Percentiles rank a stretch among this genome's conserved stretches.
phyloP scores from a whole-genome alignment of 92 coral and sea anemone species.

The Porites divaricata region DNA sequence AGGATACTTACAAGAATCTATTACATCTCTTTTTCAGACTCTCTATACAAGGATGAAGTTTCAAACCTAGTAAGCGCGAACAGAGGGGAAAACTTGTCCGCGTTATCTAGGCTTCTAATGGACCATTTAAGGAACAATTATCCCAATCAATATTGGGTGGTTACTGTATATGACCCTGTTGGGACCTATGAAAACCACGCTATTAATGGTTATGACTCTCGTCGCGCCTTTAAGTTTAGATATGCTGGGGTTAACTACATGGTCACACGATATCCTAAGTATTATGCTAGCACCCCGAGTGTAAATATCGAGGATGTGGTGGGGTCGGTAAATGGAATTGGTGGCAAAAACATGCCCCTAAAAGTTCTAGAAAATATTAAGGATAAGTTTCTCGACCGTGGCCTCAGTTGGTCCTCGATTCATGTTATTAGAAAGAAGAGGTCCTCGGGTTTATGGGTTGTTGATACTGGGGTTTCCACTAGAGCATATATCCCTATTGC shows the following conservation, averaged over 20 bases:
- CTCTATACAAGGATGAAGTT: too few species aligned
- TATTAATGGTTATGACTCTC: not conserved
- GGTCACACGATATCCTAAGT: too few species aligned
- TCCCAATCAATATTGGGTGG: constrained; percentile 16
- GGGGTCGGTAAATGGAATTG: constrained; percentile 8
- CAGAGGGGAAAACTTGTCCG: not conserved
- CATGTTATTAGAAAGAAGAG: not conserved
- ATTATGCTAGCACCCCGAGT: not conserved
- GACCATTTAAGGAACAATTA: not conserved
- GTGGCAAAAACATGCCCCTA: not conserved
- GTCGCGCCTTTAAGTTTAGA: not conserved
- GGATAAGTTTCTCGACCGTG: not conserved
- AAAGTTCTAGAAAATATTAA: not conserved
- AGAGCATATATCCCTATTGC: not conserved
- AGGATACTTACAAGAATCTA: too few species aligned
- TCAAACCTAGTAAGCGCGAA: not conserved
- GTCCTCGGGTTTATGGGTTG: not conserved
- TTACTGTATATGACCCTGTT: constrained; percentile 1
- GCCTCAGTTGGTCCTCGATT: not conserved
- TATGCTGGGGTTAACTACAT: not conserved
- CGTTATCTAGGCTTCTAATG: not conserved
- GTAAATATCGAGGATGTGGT: not conserved
- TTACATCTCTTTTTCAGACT: too few species aligned
- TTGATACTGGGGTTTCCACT: not conserved
- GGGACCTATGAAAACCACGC: not conserved